Evolutionary conservation across 2,113 vertebrate species (phyloP), one percentile per base, ranked within the genome.

Genomic region (Lophotis ruficrista): DNA sequence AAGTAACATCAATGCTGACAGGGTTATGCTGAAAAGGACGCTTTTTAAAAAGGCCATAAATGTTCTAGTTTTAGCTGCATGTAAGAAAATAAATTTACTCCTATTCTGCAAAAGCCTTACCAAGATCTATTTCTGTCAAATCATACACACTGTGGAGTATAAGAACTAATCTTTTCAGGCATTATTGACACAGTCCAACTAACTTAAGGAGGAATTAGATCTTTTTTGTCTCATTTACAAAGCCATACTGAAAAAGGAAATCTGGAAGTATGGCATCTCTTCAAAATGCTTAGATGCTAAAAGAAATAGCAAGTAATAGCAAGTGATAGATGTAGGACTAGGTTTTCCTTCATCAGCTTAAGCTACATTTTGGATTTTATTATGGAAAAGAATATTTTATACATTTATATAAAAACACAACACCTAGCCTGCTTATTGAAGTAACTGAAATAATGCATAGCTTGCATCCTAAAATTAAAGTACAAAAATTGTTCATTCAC

Each of bases 1-100:
- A 93, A 90, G 83, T 62, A 93, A 82, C 57, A 96, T 68, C 47
- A 90, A 18, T 71, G 79, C 75, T 84, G 95, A 60, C 10, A 37
- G 22, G 54, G 45, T 75, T 70, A 47, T 53, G 51, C 30, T 87
- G 69, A 83, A 93, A 96, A 78, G 62, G 73, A 82, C 1, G 8
- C 10, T 76, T 89, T 89, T 80, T 8, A 20, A 87, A 87, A 87
- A 87, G 28, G 33, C 1, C 3, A 0, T 27, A 73, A 86, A 30
- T 57, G 37, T 61, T 96, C 18, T 53, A 51, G 27, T 57, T 86
- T 82, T 2, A 91, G 62, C n/a, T 89, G 87, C 33, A 91, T 25
- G 54, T 45, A 81, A 86, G 58, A 90, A 95, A 93, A 96, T 31
- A 80, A 66, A 62, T 60, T 30, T 51, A 58, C n/a, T 94, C 35